A percentile compares a stretch with the other conserved stretches of the same genome.
These are phyloP conservation scores for Melanostoma scalare DNA, from an alignment of 2,888 invertebrate species.

Conservation along the genomic window DNA sequence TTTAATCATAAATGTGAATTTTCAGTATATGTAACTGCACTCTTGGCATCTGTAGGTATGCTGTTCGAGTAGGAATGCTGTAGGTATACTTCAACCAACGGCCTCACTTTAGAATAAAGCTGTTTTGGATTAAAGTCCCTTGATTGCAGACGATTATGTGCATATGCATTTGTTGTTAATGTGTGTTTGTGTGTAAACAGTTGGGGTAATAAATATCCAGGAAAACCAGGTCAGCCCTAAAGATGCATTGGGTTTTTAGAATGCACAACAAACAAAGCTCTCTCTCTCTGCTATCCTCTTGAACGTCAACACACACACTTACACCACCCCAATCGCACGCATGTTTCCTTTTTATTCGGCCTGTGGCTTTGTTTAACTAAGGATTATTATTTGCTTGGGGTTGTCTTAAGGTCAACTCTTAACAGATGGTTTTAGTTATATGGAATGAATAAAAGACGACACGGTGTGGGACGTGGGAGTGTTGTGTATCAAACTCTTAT, in stretches of 20 bases:
- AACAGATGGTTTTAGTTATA: background rate
- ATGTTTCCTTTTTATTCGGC: background rate
- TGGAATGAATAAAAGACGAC: background rate
- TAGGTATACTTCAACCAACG: background rate
- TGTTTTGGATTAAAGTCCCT: constrained; percentile 38
- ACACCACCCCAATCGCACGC: background rate
- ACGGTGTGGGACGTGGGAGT: too few relatives aligned
- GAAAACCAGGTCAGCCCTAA: constrained; percentile 41
- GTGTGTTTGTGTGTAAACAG: constrained; percentile 2
- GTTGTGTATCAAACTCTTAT: background rate
- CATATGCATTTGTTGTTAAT: constrained; percentile 16
- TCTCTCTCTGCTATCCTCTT: too few relatives aligned
- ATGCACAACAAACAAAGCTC: constrained; percentile 1
- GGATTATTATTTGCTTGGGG: constrained; percentile 22
- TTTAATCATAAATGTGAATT: constrained; percentile 66
- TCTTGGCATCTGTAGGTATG: background rate
- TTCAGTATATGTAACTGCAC: background rate
- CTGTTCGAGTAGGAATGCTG: background rate
- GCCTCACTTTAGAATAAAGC: background rate
- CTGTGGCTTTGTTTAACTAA: background rate
- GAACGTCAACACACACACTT: too few relatives aligned
- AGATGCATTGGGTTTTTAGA: background rate
- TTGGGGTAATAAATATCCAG: constrained; percentile 38
- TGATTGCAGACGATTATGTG: constrained; percentile 52
- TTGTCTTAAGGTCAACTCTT: constrained; percentile 31